A percentile compares a stretch with the other conserved stretches of the same genome.
Conservation (phyloP, 2,888 invertebrate species). For the Tholera decimalis region DNA sequence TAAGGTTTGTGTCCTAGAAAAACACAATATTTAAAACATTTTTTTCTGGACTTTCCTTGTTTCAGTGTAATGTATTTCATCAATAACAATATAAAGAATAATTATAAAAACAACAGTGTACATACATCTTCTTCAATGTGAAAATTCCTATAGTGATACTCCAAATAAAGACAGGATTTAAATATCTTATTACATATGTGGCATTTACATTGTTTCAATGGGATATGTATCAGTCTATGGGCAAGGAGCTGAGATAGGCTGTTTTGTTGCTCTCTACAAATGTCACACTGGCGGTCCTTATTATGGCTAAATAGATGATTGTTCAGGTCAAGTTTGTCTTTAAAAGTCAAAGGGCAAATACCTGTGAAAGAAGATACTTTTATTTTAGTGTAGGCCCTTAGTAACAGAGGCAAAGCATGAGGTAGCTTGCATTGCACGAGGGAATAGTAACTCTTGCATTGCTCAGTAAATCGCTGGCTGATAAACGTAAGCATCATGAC, state of each 20-base stretch:
- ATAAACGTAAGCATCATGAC: too few relatives aligned
- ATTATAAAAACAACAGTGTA: conserved; percentile 6
- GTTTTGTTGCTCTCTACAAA: conserved; percentile 69
- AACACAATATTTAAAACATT: background rate
- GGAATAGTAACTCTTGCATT: too few relatives aligned
- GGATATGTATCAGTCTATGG: conserved; percentile 77
- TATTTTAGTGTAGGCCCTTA: background rate
- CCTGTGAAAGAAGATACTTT: conserved; percentile 64
- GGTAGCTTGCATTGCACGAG: too few relatives aligned
- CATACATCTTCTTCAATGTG: conserved; percentile 76
- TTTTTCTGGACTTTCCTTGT: background rate
- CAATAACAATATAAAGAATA: too few relatives aligned
- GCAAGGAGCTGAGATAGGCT: conserved; percentile 73
- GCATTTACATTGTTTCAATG: conserved; percentile 67
- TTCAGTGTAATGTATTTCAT: too few relatives aligned
- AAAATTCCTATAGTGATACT: conserved; percentile 75
- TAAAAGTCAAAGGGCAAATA: conserved; percentile 70
- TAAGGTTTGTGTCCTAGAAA: conserved; percentile 70
- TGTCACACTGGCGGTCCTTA: conserved; percentile 65
- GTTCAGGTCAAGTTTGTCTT: conserved; percentile 56
- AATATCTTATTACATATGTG: conserved; percentile 74
- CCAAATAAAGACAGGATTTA: conserved; percentile 63
- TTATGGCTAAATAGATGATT: conserved; percentile 76
- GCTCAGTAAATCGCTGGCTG: too few relatives aligned
- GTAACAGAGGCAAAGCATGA: background rate